Base-by-base conservation (phyloP, 2,113 vertebrate genomes). In the Vimba vimba region DNA sequence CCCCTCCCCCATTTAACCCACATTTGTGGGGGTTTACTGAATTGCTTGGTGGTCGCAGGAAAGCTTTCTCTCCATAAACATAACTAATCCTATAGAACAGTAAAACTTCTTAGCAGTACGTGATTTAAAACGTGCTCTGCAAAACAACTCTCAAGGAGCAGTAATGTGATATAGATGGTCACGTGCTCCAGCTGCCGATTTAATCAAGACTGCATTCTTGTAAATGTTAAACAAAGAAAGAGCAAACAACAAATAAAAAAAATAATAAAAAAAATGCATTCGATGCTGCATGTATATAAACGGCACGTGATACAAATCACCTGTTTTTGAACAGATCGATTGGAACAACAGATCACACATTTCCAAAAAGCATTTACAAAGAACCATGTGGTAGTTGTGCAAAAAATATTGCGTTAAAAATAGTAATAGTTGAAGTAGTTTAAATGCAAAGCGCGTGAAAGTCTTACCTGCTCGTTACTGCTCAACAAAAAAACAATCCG, bases 91-190 rank as follows among this genome's bases (percentile, higher is more conserved):
- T 5, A 13, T 30, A 71, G 12, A 13, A 19, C 43, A 45, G 79
- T 30, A 64, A 81, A 47, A 62, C 15, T 17, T 23, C 23, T 27
- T 4, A 7, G 2, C 25, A n/a, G 8, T n/a, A 1, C 21, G 47
- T n/a, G 33, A 15, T 64, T 33, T 27, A 73, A 62, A 21, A 71
- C 68, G 1, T 19, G 13, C 0, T 79, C 6, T 57, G 4, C 80
- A 86, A 88, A 88, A 79, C 52, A 85, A 73, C 33, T 27, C 68
- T 55, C 27, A 23, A 33, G 75, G 19, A 85, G 45, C 27, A 1
- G 80, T 83, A 86, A 86, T 17, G 15, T 12, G 87, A 86, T 23
- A 33, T 30, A 25, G 8, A 30, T 12, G 79, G 33, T 79, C 87
- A 88, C 79, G 84, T 86, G 87, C 43, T 17, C n/a, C n/a, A 5